These are phyloP conservation scores for Stenodema calcarata DNA, from an alignment of 2,888 invertebrate genomes.

Conservation along the genomic window DNA sequence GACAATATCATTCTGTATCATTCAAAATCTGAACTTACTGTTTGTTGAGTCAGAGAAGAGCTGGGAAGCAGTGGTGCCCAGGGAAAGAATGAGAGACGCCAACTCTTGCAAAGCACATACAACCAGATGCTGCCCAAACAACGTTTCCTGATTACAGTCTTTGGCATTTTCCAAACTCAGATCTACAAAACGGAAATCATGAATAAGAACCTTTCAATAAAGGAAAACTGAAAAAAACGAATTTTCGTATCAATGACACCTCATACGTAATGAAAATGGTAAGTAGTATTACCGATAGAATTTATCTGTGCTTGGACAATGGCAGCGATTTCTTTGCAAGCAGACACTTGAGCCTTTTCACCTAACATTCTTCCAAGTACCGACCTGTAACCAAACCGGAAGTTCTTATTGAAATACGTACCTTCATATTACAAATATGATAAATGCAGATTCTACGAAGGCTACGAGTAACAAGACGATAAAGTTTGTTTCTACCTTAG, in stretches of 20 bases:
- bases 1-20: too few species aligned
- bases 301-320: constrained; percentile 95
- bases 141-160: constrained; percentile 87
- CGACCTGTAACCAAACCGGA: constrained; percentile 66
- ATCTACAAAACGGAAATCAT: constrained; percentile 63
- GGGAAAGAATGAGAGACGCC: constrained; percentile 83
- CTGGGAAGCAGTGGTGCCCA: constrained; percentile 94
- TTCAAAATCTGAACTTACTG: constrained; percentile 64
- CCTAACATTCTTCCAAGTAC: constrained; percentile 88
- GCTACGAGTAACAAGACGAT: too few species aligned
- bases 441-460: too few species aligned
- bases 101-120: constrained; percentile 95
- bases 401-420: background rate
- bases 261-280: background rate
- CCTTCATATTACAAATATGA: too few species aligned
- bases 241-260: background rate
- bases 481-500: constrained; percentile 67
- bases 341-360: constrained; percentile 95
- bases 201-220: too few species aligned
- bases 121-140: constrained; percentile 87
- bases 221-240: background rate
- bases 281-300: constrained; percentile 69
- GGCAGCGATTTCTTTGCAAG: constrained; percentile 91
- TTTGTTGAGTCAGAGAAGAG: constrained; percentile 86
- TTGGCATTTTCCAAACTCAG: constrained; percentile 92